phyloP scores from a whole-genome alignment of 2,797 vertebrate species.

The Phrynocephalus forsythii region DNA sequence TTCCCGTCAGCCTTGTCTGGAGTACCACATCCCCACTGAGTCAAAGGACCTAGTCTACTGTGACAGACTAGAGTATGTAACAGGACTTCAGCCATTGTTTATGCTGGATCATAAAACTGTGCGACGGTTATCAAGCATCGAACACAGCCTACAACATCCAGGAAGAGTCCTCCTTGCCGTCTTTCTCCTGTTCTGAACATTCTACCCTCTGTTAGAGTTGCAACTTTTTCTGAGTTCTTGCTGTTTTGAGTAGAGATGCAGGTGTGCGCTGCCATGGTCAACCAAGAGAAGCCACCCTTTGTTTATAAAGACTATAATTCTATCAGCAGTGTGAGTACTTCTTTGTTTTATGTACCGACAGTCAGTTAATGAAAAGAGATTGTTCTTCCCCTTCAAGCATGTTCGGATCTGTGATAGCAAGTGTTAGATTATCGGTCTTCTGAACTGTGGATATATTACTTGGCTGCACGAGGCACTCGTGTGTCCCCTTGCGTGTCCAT shows the following conservation, averaged over 20 bases:
- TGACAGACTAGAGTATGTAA: no score
- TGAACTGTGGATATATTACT: conserved; percentile 48
- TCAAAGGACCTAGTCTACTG: no score
- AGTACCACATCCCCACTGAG: no score
- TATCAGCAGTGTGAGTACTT: background rate
- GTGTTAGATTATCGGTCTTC: conserved; percentile 37
- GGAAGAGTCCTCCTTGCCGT: background rate
- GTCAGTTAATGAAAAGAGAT: conserved; percentile 19
- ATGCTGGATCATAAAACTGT: no score
- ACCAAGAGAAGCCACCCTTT: background rate
- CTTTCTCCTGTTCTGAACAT: background rate
- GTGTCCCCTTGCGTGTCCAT: conserved; percentile 16
- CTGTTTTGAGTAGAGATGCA: background rate
- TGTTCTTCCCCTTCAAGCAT: conserved; percentile 21
- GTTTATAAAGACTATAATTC: background rate
- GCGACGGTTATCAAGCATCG: background rate
- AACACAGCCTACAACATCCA: background rate
- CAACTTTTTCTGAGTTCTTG: background rate
- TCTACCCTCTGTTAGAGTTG: background rate
- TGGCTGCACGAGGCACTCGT: conserved; percentile 15
- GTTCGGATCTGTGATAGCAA: conserved; percentile 31
- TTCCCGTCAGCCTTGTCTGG: no score
- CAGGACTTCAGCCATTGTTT: no score
- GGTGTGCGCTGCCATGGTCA: background rate
- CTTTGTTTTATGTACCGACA: conserved; percentile 22